Base-by-base conservation (phyloP, 2,113 vertebrate species). In the Heloderma charlesbogerti region DNA sequence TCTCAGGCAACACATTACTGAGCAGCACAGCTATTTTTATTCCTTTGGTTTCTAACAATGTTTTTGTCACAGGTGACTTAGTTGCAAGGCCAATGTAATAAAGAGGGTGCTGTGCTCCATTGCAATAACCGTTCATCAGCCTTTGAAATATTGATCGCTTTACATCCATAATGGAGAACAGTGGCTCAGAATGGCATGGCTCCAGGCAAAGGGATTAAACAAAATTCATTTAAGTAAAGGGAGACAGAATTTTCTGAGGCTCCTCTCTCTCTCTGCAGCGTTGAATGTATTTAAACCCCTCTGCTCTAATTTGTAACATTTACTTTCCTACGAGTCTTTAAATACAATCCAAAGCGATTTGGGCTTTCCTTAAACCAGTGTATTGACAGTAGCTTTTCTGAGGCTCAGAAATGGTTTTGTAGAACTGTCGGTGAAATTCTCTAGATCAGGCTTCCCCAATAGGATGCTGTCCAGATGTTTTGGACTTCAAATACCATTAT, bases 51-150 rank as follows among this genome's bases (percentile, higher is more conserved):
- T 81, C 25, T 69, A 81, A 71, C 43, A 40, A 10, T n/a, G 18
- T 88, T 69, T 88, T 88, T 88, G 77, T 88, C 87, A 54, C 78
- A 81, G 63, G 78, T 81, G 63, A 71, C 63, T 89, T 63, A 54
- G 48, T n/a, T 82, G 27, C 66, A 83, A 89, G 88, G 79, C 66
- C 79, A 34, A 89, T 31, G 48, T 40, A 89, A 83, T 82, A 81
- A 88, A 69, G 45, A 51, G 40, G 60, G n/a, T 7, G 67, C 40
- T 1, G 22, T 10, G 25, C 45, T 81, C 34, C 4, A 6, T 10
- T 57, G 79, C 79, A 82, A 40, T 72, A 54, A 77, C 63, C 9
- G 13, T 81, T n/a, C 63, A 80, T 51, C 45, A 81, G 31, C 43
- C 34, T 20, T n/a, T 57, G 48, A 82, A 83, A 54, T 72, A 72